phyloP scores from a whole-genome alignment of 92 coral and sea anemone genomes.

The Umimayanthus kanabou region DNA sequence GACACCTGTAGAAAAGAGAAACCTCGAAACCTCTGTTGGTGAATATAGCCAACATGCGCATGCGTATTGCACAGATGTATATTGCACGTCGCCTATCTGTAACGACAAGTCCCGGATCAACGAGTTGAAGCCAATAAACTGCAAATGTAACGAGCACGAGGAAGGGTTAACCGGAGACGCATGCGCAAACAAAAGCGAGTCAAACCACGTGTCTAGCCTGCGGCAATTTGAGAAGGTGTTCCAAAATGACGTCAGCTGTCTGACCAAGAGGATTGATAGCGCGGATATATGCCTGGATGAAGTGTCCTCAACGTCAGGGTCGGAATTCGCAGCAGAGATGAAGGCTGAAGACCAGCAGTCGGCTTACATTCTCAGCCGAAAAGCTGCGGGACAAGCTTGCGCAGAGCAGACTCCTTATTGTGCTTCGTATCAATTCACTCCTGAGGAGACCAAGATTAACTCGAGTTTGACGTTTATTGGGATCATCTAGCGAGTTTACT shows the following conservation, averaged over 20 bases:
- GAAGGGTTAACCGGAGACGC: background rate
- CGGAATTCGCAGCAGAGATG: constrained; percentile 46
- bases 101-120: constrained; percentile 53
- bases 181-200: background rate
- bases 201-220: background rate
- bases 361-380: constrained; percentile 15
- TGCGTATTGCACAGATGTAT: constrained; percentile 3
- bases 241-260: constrained; percentile 6
- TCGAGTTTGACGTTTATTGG: constrained; percentile 90
- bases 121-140: constrained; percentile 33
- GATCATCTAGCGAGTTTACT: constrained; percentile 53
- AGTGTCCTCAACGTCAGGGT: constrained; percentile 58
- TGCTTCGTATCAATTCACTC: constrained; percentile 12
- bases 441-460: constrained; percentile 56
- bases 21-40: background rate
- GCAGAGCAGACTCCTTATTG: background rate
- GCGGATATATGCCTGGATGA: constrained; percentile 54
- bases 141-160: constrained; percentile 34
- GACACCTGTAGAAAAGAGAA: background rate
- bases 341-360: constrained; percentile 6
- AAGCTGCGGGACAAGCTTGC: background rate
- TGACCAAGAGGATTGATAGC: constrained; percentile 37
- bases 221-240: constrained; percentile 15
- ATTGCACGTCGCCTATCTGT: constrained; percentile 60
- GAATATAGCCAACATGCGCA: constrained; percentile 15